Conservation (phyloP, 37 sponge, comb jelly and placozoan genomes). For the Aphrocallistes beatrix region DNA sequence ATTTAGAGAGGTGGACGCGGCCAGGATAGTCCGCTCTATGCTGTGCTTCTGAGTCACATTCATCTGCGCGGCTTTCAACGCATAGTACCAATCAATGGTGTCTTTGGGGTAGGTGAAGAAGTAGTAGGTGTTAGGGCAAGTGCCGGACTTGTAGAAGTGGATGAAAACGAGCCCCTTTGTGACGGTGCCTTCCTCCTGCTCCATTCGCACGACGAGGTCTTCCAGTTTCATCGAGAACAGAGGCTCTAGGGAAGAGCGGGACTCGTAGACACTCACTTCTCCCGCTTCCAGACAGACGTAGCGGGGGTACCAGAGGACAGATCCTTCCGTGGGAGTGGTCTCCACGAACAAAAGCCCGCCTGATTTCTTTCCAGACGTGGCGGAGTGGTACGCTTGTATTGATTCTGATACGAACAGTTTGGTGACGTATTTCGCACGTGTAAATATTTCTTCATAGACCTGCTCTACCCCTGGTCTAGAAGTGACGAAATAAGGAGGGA, state of each 20-base stretch:
- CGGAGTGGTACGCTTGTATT: not conserved
- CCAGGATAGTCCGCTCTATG: not conserved
- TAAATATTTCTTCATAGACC: not conserved
- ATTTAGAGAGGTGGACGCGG: not conserved
- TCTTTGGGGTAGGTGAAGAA: not conserved
- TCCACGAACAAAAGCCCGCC: not conserved
- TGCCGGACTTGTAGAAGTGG: not conserved
- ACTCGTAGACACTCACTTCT: not conserved
- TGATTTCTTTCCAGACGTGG: not conserved
- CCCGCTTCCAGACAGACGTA: not conserved
- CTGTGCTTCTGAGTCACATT: not conserved
- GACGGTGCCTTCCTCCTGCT: not conserved
- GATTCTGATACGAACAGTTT: not conserved
- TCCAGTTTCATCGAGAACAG: not conserved
- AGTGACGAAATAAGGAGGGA: not conserved
- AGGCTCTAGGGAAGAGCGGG: not conserved
- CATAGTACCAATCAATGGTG: conserved; percentile 9
- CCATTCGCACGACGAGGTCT: not conserved
- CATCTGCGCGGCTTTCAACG: not conserved
- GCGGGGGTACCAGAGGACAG: not conserved
- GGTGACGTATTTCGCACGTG: not conserved
- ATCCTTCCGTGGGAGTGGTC: not conserved
- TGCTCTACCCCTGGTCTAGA: not conserved
- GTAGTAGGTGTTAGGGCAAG: conserved; percentile 1
- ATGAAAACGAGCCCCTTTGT: not conserved